Base-by-base conservation (phyloP, 2,797 vertebrate genomes). In the Fundulus diaphanus region DNA sequence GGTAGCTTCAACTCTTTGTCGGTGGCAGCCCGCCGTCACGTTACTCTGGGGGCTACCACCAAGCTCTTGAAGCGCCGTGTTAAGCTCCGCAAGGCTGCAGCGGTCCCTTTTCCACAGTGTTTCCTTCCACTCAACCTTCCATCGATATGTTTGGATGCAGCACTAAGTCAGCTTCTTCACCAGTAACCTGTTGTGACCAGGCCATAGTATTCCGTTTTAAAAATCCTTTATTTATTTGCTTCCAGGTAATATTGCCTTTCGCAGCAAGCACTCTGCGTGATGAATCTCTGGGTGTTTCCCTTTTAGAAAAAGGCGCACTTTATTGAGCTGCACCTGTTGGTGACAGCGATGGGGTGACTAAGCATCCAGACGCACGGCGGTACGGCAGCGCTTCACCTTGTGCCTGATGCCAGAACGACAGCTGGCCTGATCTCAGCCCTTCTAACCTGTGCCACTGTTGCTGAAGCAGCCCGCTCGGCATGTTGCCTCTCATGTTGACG, bases 311-410 rank as follows among this genome's bases (percentile, higher is more conserved):
- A n/a, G n/a, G n/a, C n/a, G n/a, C n/a, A n/a, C n/a, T n/a, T 42
- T 66, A 27, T 16, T 44, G 63, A 66, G 63, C 16, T 4, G 37
- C 63, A 44, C 37, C 63, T 66, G 37, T 66, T 24, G 12, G n/a
- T 65, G 22, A 37, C 2, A n/a, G 7, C 12, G 61, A n/a, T 46
- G 59, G 76, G 72, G 33, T 70, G 69, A 76, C 70, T 33, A 51
- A 70, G 72, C 68, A 52, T 44, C 18, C 74, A 81, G 67, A 71
- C 57, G 22, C 63, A 46, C 1, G 68, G 72, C 76, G 80, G 80
- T n/a, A 81, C 69, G 76, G 67, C 52, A 63, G n/a, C 1, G 33
- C 71, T 73, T 42, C 78, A 61, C 59, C 81, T 49, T 20, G 73
- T 76, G 48, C 27, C 70, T 76, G 61, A 67, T 70, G 69, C 56